Evolutionary conservation across 2,888 invertebrate species (phyloP), one percentile per base, ranked within the genome.

Genomic region (Villa cingulata): DNA sequence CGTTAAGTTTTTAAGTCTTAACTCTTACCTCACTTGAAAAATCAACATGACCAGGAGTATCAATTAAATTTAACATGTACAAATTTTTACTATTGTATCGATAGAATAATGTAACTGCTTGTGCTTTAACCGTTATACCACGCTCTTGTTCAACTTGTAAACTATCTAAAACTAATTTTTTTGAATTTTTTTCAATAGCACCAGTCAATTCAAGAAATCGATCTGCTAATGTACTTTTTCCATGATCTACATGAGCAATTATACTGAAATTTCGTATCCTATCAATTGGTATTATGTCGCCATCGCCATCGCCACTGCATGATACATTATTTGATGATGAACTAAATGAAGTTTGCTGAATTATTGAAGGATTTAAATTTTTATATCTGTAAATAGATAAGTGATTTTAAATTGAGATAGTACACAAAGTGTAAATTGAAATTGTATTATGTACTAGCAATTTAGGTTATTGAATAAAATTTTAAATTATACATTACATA

Each of bases 201-300:
- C 94, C 95, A 17, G 95, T 92, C 46, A 86, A 70, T 76, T 97
- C 96, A 15, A 98, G 68, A n/a, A 98, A 67, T 48, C 97, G 74
- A 66, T 98, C 97, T 1, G 97, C 95, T 49, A 98, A 70, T 0
- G 97, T 98, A 66, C 92, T 92, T 72, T 98, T 98, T 0, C 97
- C 97, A 73, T 97, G 97, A 67, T 98, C 97, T 2, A 98, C 88
- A 70, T 98, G 97, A n/a, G 97, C 97, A 53, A 98, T 91, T 59
- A 98, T 96, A 68, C 94, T 87, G 62, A 96, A 95, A 66, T 96
- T 96, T 48, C 95, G 74, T 39, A 94, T 90, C 15, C 62, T 59
- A 9, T 63, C 57, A 23, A 62, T 58, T 0, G 68, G 64, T 14
- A 46, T 46, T 2, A n/a, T n/a, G n/a, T n/a, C n/a, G n/a, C n/a